A percentile compares a stretch with the other conserved stretches of the same genome.
These are phyloP conservation scores for Norana najaformis DNA, from an alignment of 2,888 invertebrate species.

Conservation along the genomic window DNA sequence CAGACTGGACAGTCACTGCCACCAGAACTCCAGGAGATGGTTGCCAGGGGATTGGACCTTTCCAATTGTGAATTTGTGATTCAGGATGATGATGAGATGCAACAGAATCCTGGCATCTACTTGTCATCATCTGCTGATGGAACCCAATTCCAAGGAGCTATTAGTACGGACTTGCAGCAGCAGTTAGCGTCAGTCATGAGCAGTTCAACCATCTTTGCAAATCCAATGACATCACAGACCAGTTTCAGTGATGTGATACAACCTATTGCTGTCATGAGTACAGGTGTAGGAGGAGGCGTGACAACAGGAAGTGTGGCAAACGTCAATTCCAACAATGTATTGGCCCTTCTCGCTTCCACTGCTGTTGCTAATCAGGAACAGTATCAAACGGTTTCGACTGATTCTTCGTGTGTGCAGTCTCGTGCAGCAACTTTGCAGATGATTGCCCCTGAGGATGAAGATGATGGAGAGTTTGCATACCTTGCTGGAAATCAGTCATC, in stretches of 20 bases:
- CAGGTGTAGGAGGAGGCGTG: not conserved
- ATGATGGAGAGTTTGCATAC: constrained; percentile 36
- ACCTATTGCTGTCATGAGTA: constrained; percentile 22
- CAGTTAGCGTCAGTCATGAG: constrained; percentile 9
- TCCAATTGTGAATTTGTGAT: constrained; percentile 38
- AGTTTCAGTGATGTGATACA: not conserved
- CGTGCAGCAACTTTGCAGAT: not conserved
- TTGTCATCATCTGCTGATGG: not conserved
- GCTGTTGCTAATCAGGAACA: constrained; percentile 35
- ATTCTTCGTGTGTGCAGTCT: not conserved
- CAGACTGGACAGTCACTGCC: constrained; percentile 34
- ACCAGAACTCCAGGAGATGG: constrained; percentile 35
- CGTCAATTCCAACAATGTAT: constrained; percentile 32
- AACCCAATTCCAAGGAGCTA: constrained; percentile 20
- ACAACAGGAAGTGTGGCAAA: not conserved
- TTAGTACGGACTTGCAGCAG: constrained; percentile 32
- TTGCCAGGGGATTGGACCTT: constrained; percentile 33
- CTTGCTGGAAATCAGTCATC: constrained; percentile 4
- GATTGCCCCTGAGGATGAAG: constrained; percentile 36
- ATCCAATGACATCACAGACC: not conserved
- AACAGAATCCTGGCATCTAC: not conserved
- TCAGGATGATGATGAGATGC: constrained; percentile 26
- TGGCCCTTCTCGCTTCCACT: constrained; percentile 33
- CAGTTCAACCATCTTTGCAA: not conserved
- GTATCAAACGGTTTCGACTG: not conserved